Conservation (phyloP, 2,797 vertebrate species). For the Gallinago stenura region DNA sequence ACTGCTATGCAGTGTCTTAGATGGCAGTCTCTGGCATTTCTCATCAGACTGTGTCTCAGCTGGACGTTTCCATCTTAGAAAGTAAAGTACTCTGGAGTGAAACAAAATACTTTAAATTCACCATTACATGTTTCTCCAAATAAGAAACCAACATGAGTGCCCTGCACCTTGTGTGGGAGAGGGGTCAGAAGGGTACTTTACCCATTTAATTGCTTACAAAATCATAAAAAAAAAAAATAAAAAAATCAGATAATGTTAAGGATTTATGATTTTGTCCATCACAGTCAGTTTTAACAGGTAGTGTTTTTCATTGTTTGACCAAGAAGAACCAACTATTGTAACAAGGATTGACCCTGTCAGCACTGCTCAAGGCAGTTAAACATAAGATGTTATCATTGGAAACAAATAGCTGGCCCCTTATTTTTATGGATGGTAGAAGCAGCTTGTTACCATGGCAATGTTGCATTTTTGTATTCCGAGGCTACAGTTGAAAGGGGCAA, state of each 20-base stretch:
- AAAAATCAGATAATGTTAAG: not conserved
- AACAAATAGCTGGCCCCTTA: constrained; percentile 48
- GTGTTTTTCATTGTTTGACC: constrained; percentile 44
- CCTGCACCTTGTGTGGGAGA: not conserved
- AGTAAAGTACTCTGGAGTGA: not conserved
- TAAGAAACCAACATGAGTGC: not conserved
- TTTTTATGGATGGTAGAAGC: constrained; percentile 36
- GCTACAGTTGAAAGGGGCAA: constrained; percentile 19
- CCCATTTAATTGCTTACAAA: not conserved
- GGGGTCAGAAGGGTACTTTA: not conserved
- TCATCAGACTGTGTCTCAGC: not conserved
- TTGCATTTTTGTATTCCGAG: constrained; percentile 9
- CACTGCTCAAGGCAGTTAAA: constrained; percentile 32
- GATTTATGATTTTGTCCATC: constrained; percentile 6
- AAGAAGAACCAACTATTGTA: not conserved
- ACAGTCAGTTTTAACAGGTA: not conserved
- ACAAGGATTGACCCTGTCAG: constrained; percentile 30
- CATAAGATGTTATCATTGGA: constrained; percentile 29
- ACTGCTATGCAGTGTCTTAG: not conserved
- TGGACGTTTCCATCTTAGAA: not conserved
- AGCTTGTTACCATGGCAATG: constrained; percentile 38
- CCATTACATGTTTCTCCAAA: not conserved
- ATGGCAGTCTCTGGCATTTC: not conserved
- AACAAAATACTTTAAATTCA: not conserved
- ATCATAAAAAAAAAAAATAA: not conserved